Base-by-base conservation (phyloP, 1,140 invertebrate genomes). In the Fopius arisanus region DNA sequence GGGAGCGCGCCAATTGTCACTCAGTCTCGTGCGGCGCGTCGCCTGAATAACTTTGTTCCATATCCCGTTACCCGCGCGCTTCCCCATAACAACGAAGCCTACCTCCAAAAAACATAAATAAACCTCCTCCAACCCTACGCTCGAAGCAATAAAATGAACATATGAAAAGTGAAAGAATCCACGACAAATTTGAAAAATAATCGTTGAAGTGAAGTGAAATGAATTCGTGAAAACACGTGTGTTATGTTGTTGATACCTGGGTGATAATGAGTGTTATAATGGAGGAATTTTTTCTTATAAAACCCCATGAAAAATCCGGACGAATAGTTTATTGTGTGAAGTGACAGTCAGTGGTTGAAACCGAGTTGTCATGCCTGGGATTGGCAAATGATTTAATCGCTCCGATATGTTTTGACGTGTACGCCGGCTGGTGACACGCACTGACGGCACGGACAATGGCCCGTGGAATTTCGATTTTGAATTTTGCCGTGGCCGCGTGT, bases 401-500 rank as follows among this genome's bases (percentile, higher is more conserved):
- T 65, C n/a, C 62, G 14, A 33, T 29, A 19, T 12, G 29, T 31
- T 65, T 65, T 65, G 62, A 65, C 29, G 29, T 65, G 54, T 59
- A 72, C 33, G 72, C 26, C 65, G 67, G 9, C 33, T 40, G 63
- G 75, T 83, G 81, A 82, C 80, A 71, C 48, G 65, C 65, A 70
- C 62, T 75, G 71, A 86, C 81, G 43, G 81, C 81, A 79, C 75
- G 80, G 79, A 88, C 86, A 88, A 87, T 88, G 43, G 78, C 78
- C 77, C 75, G 43, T 68, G 82, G 81, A 85, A 86, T 85, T 88
- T 87, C 76, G 84, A 82, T 85, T 86, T 86, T 85, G 84, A 85
- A 86, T 84, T 86, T 86, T 80, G 26, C 48, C 31, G 28, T 70
- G 66, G n/a, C 37, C 29, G 78, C 66, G 29, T 63, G 54, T 78